Evolutionary conservation across 2,113 vertebrate species (phyloP), one percentile per base, ranked within the genome.

Genomic region (Rana temporaria): DNA sequence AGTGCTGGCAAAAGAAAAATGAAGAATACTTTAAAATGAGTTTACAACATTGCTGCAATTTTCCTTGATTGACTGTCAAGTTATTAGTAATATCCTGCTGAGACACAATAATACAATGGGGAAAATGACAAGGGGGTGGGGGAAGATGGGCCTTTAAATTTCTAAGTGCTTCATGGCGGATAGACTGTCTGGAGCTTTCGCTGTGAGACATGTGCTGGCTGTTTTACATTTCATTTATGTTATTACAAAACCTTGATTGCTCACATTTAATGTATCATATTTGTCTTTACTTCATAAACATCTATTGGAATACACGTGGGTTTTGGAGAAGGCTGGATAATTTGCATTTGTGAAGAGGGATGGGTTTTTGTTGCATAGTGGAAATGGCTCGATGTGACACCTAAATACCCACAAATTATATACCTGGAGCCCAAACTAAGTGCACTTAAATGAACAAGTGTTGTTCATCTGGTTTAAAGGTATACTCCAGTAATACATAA

Each of bases 21-120:
- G 48, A 82, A 67, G 64, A 68, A 68, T 68, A 48, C 53, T 59
- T 42, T 68, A 76, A 75, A 71, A 60, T 76, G 59, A 76, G 63
- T 26, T 38, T 30, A 57, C 72, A 59, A 48, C 72, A 53, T 59
- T 52, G 53, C 63, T 48, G 81, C 64, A 68, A 76, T 76, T 60
- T 76, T 74, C 63, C 64, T 19, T 76, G 71, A 83, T 76, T 83
- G 72, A 68, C 72, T 76, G 32, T 76, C 64, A 65, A 32, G 72
- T 68, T 83, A 76, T 67, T 83, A 60, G 81, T 20, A 26, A 75
- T 60, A 76, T 67, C 64, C 63, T 24, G 81, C 81, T 76, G 81
- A 55, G 63, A 34, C 72, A 30, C 64, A 24, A 67, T 56, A 26
- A 83, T 76, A 67, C 62, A 81, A 72, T 73, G 24, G 55, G 22